Evolutionary conservation across 1,140 invertebrate genomes (phyloP), one percentile per base, ranked within the genome.

Genomic region (Drosophila virilis): DNA sequence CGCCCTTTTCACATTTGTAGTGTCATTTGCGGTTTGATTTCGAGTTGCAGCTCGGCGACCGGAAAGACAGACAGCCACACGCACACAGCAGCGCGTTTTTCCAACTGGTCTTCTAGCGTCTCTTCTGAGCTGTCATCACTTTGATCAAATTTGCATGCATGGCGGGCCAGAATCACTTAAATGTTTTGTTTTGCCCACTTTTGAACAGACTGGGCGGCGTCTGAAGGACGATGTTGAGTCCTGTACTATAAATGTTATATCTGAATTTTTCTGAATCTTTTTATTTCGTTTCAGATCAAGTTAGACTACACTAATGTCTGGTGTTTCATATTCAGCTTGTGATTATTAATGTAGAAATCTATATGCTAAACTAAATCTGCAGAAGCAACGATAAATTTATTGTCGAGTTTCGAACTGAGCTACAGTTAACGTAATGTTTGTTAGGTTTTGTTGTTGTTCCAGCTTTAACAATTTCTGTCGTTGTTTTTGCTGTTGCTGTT

Each of bases 1-100:
- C 80, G 46, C 58, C 64, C 73, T 77, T 79, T 67, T 71, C 61
- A 42, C 81, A 74, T 77, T 84, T 85, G 81, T 75, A 81, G 65
- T 78, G 77, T 67, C 82, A 72, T 85, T 85, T 86, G 82, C 58
- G 83, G 83, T 79, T 77, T 88, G 83, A 88, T 79, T 86, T 73
- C 75, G 78, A 59, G 58, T 8, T 57, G 54, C 54, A 42, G 37
- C 17, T 32, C 17, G 10, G 33, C 48, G 2, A 2, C 12, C 12
- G 33, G 4, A 38, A 33, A 37, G 17, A 28, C 37, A 37, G 50
- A 32, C 46, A 70, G 43, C 9, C 7, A 37, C 15, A 10, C 50
- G 17, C 28, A 55, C 15, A 48, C 32, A 62, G 38, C 42, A 61
- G 45, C 22, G 22, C 22, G 22, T 28, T 28, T 28, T 59, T 59